Conservation (phyloP, 2,113 vertebrate genomes). For the Melanocharis versteri region DNA sequence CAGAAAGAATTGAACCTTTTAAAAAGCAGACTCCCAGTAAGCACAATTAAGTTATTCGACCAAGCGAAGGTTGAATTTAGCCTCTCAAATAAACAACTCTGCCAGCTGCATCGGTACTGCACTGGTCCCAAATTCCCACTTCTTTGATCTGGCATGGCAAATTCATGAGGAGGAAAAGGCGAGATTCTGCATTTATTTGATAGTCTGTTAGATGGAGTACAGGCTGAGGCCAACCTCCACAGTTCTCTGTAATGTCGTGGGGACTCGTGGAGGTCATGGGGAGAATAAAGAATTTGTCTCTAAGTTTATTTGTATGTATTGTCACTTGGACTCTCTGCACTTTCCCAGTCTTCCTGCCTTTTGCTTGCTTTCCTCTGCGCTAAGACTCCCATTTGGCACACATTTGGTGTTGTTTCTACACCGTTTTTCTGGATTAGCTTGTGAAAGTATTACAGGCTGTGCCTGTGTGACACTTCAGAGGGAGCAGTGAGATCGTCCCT, state of each 20-base stretch:
- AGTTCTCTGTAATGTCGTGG: neutral
- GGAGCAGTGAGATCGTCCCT: neutral
- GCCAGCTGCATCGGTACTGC: slow-evolving; percentile 38
- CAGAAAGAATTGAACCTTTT: slow-evolving; percentile 51
- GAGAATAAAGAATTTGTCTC: neutral
- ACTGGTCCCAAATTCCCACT: slow-evolving; percentile 16
- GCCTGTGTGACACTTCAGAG: neutral
- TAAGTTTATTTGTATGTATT: neutral
- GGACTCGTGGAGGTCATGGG: neutral
- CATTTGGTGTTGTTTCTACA: neutral
- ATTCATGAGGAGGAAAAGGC: slow-evolving; percentile 5
- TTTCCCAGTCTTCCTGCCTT: neutral
- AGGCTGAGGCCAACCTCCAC: neutral
- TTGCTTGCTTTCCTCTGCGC: neutral
- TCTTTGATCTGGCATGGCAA: slow-evolving; percentile 33
- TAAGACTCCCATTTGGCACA: neutral
- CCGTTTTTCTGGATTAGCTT: neutral
- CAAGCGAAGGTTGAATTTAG: slow-evolving; percentile 54
- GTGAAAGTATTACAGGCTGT: neutral
- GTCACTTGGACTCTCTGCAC: neutral
- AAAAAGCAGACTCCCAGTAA: slow-evolving; percentile 50
- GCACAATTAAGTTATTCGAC: slow-evolving; percentile 58
- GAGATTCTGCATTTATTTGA: neutral
- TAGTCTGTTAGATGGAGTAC: neutral
- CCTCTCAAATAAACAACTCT: slow-evolving; percentile 48